Base-by-base conservation (phyloP, 2,888 invertebrate genomes). In the Drosophila gaucha region DNA sequence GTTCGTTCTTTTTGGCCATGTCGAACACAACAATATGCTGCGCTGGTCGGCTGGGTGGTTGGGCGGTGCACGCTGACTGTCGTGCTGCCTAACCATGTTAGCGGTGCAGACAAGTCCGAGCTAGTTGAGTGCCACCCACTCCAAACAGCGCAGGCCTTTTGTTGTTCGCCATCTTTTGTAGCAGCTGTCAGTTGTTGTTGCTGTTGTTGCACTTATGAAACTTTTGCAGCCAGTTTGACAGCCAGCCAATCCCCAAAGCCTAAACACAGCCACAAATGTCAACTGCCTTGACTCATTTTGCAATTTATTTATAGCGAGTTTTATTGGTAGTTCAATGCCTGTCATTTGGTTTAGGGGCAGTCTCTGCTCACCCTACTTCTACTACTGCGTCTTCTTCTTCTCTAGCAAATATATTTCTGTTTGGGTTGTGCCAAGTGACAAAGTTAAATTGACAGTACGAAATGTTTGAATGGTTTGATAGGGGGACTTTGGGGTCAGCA, bases 1-100 rank as follows among this genome's bases (percentile, higher is more conserved):
- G n/a, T n/a, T 5, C 20, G 8, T 35, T 18, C 55, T 24, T 78
- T 67, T 67, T 35, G 63, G 65, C 62, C 63, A 67, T 75, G 85
- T 85, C 82, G 80, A 82, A 82, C 67, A 70, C 55, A 75, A 75
- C 78, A 78, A 78, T 78, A 78, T 78, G 77, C 66, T 74, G 66
- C 41, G 49, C 18, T 43, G 44, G 44, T 20, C 18, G 30, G 20
- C 2, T n/a, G 30, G 30, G 9, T 22, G 56, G 12, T 4, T n/a
- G 33, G 36, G 16, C 24, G 50, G 43, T 30, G 50, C 30, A 10
- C 30, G 16, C 18, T 39, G 65, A 51, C 46, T 49, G 36, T 30
- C 22, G 51, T 30, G 67, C 72, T 63, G 63, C 50, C 63, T 49
- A 59, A 55, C 83, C 74, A 70, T 69, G 62, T 73, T 67, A 41